Base-by-base conservation (phyloP, 2,888 invertebrate genomes). In the Drosophila ustulata region DNA sequence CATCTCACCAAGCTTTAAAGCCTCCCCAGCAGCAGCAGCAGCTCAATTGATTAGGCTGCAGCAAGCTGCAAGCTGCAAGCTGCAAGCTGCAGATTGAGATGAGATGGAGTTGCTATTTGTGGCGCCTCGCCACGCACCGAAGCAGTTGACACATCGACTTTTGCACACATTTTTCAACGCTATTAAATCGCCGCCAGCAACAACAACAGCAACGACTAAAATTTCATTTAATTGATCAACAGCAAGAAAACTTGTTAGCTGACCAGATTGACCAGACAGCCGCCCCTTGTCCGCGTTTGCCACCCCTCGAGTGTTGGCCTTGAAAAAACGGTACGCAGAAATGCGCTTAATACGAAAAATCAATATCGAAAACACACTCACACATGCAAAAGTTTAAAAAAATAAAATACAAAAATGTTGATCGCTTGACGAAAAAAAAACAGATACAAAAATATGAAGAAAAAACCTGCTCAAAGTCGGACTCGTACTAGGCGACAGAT, bases 321-420 rank as follows among this genome's bases (percentile, higher is more conserved):
- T 85, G 89, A 85, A 85, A 88, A 83, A 79, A 75, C 64, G 79
- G 85, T 78, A 72, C 85, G 85, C 85, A 85, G 85, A 88, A 89
- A 85, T 81, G 89, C 88, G 85, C 85, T 89, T 89, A 89, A 89
- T 89, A 79, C 73, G 71, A 89, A 89, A 85, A 89, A 88, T 89
- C 89, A 89, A 89, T 89, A 85, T 71, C 75, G 79, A 79, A 67
- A 72, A 66, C 52, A 63, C 55, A 59, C 59, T 53, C 18, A 41
- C 45, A 55, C 25, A 39, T 13, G 52, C 47, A 46, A 67, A 53
- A 13, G 49, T 55, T 18, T 1, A 18, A 18, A 18, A 18, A 18
- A 18, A 18, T 1, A 18, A 1, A 18, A 18, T 1, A 45, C 49
- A 66, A 67, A 71, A 78, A 78, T 71, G 67, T 65, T 75, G 69